These are phyloP conservation scores for Styela plicata DNA, from an alignment of 23 tunicate genomes.

Conservation along the genomic window DNA sequence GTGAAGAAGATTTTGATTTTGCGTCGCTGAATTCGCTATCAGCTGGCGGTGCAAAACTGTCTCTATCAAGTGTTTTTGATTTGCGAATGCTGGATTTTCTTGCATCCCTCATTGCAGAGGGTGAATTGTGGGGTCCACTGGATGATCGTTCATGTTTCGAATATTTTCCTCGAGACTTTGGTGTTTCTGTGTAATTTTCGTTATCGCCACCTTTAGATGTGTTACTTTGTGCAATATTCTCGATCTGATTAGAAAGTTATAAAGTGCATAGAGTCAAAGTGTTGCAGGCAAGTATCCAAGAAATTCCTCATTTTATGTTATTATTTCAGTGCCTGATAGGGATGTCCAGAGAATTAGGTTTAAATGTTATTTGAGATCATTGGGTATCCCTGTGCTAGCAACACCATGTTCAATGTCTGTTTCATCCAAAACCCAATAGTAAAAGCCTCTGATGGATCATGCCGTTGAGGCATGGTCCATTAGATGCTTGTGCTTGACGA, in stretches of 20 bases:
- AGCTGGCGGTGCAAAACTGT: background rate
- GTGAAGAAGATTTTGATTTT: conserved; percentile 5
- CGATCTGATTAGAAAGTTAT: background rate
- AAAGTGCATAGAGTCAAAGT: background rate
- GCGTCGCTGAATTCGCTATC: background rate
- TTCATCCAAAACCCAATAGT: too few species aligned
- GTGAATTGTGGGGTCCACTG: background rate
- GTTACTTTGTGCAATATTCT: background rate
- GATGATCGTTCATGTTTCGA: background rate
- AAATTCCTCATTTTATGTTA: background rate
- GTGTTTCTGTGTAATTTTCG: conserved; percentile 2
- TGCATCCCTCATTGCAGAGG: background rate
- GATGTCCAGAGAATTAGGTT: too few species aligned
- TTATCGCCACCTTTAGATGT: background rate
- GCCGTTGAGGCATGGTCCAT: too few species aligned
- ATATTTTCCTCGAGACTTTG: background rate
- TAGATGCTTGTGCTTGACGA: too few species aligned
- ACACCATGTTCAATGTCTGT: too few species aligned
- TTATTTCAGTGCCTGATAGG: too few species aligned
- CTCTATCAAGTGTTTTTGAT: conserved; percentile 15
- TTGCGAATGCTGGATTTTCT: conserved; percentile 7
- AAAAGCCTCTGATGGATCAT: too few species aligned
- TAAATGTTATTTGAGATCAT: too few species aligned
- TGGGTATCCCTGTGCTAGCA: too few species aligned
- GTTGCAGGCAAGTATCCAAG: conserved; percentile 1